These are phyloP conservation scores for Protonibea diacanthus DNA, from an alignment of 2,797 vertebrate genomes.

Conservation along the genomic window DNA sequence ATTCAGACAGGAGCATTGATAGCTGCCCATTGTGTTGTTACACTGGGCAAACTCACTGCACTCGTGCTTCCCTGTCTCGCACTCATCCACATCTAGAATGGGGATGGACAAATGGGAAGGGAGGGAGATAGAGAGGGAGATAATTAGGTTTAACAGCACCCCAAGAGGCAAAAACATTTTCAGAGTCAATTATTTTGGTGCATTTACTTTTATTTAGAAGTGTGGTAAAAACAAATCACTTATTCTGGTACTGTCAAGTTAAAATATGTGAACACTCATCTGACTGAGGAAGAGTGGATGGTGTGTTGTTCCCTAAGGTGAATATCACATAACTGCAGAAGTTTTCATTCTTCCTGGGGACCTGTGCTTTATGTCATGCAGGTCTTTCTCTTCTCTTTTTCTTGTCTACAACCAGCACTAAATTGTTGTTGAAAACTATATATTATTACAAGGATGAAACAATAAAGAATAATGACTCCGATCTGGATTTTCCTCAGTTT, in stretches of 20 bases:
- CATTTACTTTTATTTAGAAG: not conserved
- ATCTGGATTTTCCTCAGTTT: not conserved
- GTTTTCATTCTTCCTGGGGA: too few relatives aligned
- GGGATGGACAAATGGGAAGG: not conserved
- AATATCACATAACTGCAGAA: not conserved
- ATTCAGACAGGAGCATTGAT: slow-evolving; percentile 84
- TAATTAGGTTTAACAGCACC: not conserved
- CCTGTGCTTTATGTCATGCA: too few relatives aligned
- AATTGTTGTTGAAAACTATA: not conserved
- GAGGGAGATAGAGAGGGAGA: not conserved
- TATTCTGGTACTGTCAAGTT: not conserved
- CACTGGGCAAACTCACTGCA: slow-evolving; percentile 86
- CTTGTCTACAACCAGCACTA: not conserved
- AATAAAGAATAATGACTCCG: not conserved
- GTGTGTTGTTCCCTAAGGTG: not conserved
- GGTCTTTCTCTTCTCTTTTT: too few relatives aligned
- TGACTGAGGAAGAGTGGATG: not conserved
- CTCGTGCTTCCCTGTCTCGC: slow-evolving; percentile 70
- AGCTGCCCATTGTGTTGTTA: slow-evolving; percentile 83
- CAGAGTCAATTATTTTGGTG: not conserved
- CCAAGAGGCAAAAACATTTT: not conserved
- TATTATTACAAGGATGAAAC: not conserved
- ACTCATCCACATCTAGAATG: slow-evolving; percentile 87
- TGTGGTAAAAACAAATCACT: not conserved
- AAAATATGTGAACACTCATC: not conserved